A percentile compares a stretch with the other conserved stretches of the same genome.
Conservation (phyloP, 2,113 vertebrate species). For the Nasalis larvatus region DNA sequence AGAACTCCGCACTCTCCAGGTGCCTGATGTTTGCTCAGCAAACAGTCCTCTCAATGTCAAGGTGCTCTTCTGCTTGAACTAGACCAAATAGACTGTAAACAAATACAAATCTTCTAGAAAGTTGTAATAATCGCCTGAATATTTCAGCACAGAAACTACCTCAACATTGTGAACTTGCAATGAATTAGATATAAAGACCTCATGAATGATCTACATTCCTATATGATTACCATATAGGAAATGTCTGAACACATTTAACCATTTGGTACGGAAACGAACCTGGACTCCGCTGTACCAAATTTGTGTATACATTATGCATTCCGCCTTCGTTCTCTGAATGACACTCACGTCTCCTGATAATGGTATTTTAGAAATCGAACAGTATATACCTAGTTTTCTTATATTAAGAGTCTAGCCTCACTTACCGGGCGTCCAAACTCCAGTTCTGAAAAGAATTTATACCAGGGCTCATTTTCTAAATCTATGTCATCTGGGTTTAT, state of each 20-base stretch:
- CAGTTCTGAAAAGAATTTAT: conserved; percentile 99
- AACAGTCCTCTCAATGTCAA: background rate
- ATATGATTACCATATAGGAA: background rate
- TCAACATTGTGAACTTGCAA: background rate
- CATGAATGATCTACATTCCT: background rate
- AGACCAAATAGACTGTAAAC: conserved; percentile 22
- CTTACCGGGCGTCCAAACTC: conserved; percentile 99
- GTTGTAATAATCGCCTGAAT: background rate
- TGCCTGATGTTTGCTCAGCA: background rate
- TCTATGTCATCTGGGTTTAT: conserved; percentile 97
- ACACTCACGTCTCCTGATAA: background rate
- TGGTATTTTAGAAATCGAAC: conserved; percentile 45
- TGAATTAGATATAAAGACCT: background rate
- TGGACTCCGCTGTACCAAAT: background rate
- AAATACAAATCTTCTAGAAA: background rate
- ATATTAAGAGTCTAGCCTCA: conserved; percentile 87
- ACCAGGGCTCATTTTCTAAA: conserved; percentile 99
- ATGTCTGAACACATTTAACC: background rate
- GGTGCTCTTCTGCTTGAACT: background rate
- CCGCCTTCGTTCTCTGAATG: background rate
- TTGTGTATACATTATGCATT: background rate
- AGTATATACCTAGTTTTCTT: conserved; percentile 75
- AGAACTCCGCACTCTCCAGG: background rate
- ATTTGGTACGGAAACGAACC: background rate
- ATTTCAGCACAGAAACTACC: background rate